Base-by-base conservation (phyloP, 2,888 invertebrate genomes). In the Machimus rusticus region DNA sequence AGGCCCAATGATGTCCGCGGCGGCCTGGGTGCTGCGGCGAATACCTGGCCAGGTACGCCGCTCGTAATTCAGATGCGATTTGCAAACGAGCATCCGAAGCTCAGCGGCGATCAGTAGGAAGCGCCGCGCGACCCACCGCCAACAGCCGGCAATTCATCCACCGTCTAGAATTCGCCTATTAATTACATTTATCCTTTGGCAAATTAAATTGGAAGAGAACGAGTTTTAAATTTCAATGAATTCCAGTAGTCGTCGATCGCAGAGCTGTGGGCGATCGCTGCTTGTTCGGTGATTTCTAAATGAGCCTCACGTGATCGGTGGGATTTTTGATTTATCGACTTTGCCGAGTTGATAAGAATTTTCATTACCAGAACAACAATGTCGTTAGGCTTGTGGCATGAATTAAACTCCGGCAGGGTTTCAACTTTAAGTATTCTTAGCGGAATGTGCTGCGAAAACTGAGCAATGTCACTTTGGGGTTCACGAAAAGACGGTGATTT, bases 181-280 rank as follows among this genome's bases (percentile, higher is more conserved):
- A 78, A 78, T 78, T 43, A 39, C 43, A 39, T 78, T 78, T 78
- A 78, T 78, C 78, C 78, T 78, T 78, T 78, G 23, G 78, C 78
- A 14, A 43, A 23, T 78, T 43, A 16, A 34, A 51, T 46, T 46
- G 14, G 77, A 55, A 77, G 37, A 39, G 43, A 78, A 78, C 78
- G 43, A 43, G 78, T 39, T 78, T 19, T 78, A 78, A 78, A 39
- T 78, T 78, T 78, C 78, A 78, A 78, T 78, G 43, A 78, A 78
- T 78, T 39, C 78, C 78, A 78, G 78, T 78, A 78, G 78, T 66
- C 55, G 55, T 8, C 51, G n/a, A 51, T 51, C 51, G 51, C 39
- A 1, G 14, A n/a, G 23, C 78, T 43, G 78, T 39, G 46, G 78
- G 78, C n/a, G 78, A 78, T 43, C 43, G 23, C 2, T n/a, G 78